A percentile compares a stretch with the other conserved stretches of the same genome.
Evolutionary conservation across 2,113 vertebrate species (phyloP).

Genomic region (Amphiprion ocellaris): DNA sequence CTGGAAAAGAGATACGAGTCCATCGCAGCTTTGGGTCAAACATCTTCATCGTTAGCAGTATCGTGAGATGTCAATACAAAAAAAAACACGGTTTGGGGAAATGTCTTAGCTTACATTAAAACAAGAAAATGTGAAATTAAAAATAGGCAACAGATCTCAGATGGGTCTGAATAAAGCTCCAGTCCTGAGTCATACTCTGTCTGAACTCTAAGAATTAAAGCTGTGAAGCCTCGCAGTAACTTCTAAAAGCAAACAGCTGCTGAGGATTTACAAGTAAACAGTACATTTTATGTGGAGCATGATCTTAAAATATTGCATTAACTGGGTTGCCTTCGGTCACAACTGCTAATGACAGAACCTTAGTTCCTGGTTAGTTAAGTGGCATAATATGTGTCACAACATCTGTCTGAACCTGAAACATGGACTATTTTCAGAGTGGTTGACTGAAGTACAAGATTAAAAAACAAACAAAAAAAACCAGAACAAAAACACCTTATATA

Average conservation of each 20-base stretch:
- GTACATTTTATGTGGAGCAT: conserved; percentile 42
- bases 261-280: conserved; percentile 8
- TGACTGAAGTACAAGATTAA: too few species aligned
- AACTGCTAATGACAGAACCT: conserved; percentile 56
- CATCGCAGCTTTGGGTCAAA: conserved; percentile 2
- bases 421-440: too few species aligned
- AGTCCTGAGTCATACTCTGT: neutral
- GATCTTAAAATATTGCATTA: conserved; percentile 52
- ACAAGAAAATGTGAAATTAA: too few species aligned
- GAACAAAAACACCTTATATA: too few species aligned
- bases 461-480: too few species aligned
- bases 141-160: neutral
- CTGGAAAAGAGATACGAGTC: conserved; percentile 9
- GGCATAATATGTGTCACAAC: conserved; percentile 23
- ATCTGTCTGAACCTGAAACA: neutral
- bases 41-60: conserved; percentile 1
- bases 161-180: neutral
- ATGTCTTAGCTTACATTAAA: too few species aligned
- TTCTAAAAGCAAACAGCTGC: neutral
- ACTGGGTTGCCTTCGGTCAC: conserved; percentile 45
- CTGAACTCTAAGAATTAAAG: conserved; percentile 6
- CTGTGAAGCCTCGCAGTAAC: conserved; percentile 1
- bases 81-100: too few species aligned
- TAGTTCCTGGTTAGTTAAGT: conserved; percentile 27
- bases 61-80: neutral